Conservation (phyloP, 2,113 vertebrate genomes). For the Esox niger region DNA sequence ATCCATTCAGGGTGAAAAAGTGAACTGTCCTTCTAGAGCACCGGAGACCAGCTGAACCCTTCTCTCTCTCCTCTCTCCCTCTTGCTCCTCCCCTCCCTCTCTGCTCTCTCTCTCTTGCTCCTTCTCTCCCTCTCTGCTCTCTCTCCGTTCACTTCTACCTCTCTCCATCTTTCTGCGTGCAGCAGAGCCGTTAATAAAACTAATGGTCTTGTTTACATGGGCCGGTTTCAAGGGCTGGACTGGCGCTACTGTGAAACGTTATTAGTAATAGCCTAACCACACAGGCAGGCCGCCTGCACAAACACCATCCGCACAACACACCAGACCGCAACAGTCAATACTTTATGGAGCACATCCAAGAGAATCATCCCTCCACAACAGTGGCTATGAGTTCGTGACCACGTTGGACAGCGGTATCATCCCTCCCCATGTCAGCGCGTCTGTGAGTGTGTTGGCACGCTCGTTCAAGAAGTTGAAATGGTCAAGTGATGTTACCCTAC, state of each 20-base stretch:
- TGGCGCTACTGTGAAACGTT: background rate
- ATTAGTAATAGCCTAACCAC: conserved; percentile 10
- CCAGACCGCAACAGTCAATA: conserved; percentile 6
- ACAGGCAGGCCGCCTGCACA: background rate
- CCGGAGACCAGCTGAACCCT: conserved; percentile 20
- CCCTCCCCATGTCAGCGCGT: background rate
- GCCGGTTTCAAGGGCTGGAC: conserved; percentile 12
- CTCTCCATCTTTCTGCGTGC: too few species aligned
- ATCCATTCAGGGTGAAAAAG: conserved; percentile 39
- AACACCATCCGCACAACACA: background rate
- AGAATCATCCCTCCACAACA: background rate
- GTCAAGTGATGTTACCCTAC: too few species aligned
- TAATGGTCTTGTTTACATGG: conserved; percentile 7
- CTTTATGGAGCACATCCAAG: background rate
- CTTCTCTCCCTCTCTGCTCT: background rate
- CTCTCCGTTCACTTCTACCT: conserved; percentile 12
- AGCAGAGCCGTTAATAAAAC: conserved; percentile 21
- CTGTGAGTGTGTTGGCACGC: background rate
- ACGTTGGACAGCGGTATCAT: background rate
- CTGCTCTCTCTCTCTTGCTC: background rate
- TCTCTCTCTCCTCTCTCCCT: background rate
- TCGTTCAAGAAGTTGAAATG: background rate
- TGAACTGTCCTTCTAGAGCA: conserved; percentile 22
- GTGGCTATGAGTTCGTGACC: background rate
- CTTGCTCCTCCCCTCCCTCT: background rate